A percentile compares a stretch with the other conserved stretches of the same genome.
phyloP scores from a whole-genome alignment of 2,113 vertebrate species.

The Pterocles gutturalis region DNA sequence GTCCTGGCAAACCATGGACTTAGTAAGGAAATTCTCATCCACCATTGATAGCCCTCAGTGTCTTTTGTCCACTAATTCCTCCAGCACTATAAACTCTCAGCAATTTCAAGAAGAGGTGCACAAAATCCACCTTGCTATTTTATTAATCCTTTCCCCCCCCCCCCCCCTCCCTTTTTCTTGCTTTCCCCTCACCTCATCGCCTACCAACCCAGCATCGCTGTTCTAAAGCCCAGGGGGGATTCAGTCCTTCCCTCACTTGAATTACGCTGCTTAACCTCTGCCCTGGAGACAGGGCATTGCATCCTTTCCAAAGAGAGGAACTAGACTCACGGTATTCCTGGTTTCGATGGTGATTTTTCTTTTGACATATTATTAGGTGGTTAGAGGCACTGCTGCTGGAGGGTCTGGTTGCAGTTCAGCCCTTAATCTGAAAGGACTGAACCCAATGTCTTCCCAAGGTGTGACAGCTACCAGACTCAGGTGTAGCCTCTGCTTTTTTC shows the following conservation, averaged over 20 bases:
- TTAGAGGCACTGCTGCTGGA: not conserved
- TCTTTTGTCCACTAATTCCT: not conserved
- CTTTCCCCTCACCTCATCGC: not conserved
- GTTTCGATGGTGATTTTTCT: not conserved
- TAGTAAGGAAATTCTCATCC: not conserved
- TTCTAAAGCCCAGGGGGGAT: not conserved
- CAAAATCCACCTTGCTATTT: not conserved
- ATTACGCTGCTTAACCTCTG: not conserved
- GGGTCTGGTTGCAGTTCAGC: not conserved
- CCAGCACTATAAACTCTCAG: not conserved
- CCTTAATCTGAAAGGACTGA: not conserved
- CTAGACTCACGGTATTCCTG: not conserved
- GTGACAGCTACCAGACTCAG: not conserved
- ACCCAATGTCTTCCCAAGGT: not conserved
- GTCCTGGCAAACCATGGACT: not conserved
- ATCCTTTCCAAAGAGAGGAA: not conserved
- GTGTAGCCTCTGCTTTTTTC: not conserved
- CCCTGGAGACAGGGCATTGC: not conserved
- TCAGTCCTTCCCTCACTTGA: not conserved
- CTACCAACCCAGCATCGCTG: not conserved
- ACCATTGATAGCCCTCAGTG: rapidly evolving
- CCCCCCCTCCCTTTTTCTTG: rapidly evolving
- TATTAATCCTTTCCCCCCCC: rapidly evolving
- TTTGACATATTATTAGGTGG: rapidly evolving
- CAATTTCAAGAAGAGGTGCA: not conserved